Base-by-base conservation (phyloP, 2,113 vertebrate genomes). In the Nycticryphes semicollaris region DNA sequence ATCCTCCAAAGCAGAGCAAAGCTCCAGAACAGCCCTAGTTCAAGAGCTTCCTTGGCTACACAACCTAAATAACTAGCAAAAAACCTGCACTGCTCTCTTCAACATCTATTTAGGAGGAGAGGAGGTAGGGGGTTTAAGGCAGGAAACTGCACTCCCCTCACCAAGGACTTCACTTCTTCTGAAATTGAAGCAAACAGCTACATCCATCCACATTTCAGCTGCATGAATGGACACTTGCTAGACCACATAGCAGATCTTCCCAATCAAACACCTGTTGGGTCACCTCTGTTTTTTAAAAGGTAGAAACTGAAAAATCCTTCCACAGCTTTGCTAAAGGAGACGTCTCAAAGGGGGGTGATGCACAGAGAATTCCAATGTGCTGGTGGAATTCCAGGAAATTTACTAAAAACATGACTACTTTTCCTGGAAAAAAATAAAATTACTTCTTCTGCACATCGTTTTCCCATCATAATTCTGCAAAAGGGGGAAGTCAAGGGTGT, bases 1-100 rank as follows among this genome's bases (percentile, higher is more conserved):
- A 41, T 73, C 91, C 62, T 43, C 53, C 53, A 89, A 87, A 91
- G 64, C 59, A 84, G 25, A 92, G 86, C 73, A 93, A 80, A 92
- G 74, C 41, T 86, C 75, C 59, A 76, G n/a, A 92, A 70, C 1
- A 14, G 51, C 69, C 82, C 77, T 17, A 2, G 56, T 93, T 82
- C 6, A 6, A 89, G 48, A 82, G 48, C 62, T 57, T 72, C 56
- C 33, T 51, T 87, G 48, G 62, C 91, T 68, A 93, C 50, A 91
- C 57, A 87, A 50, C 45, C 74, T 82, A 72, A 51, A 81, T 72
- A 31, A 31, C 39, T 77, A 95, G 77, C 12, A 92, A 90, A 90
- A 90, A 35, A 28, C 13, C 28, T 9, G 39, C 33, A 75, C 69
- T 53, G 69, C 72, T 91, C 43, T 89, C 63, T 86, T 90, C 77